phyloP scores from a whole-genome alignment of 2,797 vertebrate genomes.

The Paratrypauchen microcephalus region DNA sequence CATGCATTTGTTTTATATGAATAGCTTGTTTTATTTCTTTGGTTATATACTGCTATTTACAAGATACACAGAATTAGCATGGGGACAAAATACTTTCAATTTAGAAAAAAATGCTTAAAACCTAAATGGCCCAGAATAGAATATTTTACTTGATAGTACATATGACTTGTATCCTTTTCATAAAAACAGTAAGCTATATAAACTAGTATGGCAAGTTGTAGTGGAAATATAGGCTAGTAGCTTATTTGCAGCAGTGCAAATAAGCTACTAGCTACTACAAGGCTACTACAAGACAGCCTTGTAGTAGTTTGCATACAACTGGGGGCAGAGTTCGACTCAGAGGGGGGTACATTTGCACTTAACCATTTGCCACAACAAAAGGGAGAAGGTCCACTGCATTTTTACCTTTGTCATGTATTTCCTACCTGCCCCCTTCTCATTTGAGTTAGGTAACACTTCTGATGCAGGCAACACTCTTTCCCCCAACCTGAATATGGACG shows the following conservation, averaged over 20 bases:
- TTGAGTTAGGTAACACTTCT: not conserved
- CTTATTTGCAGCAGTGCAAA: not conserved
- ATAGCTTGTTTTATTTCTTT: no score
- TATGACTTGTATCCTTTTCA: no score
- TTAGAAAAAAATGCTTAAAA: no score
- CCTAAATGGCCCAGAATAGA: no score
- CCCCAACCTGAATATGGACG: not conserved
- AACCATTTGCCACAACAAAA: conserved; percentile 9
- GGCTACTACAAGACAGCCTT: not conserved
- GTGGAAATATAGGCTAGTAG: not conserved
- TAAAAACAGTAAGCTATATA: no score
- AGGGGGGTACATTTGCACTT: conserved; percentile 5
- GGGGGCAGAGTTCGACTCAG: not conserved
- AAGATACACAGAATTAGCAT: no score
- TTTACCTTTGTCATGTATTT: conserved; percentile 8
- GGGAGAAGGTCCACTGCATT: not conserved
- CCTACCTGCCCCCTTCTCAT: conserved; percentile 2
- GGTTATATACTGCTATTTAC: no score
- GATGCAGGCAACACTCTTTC: not conserved
- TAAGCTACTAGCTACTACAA: no score
- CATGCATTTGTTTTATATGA: no score
- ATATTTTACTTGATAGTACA: no score
- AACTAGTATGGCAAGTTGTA: no score
- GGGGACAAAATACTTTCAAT: no score
- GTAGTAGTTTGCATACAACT: not conserved